Base-by-base conservation (phyloP, 2,888 invertebrate genomes). In the Gisinianus flammeolus region DNA sequence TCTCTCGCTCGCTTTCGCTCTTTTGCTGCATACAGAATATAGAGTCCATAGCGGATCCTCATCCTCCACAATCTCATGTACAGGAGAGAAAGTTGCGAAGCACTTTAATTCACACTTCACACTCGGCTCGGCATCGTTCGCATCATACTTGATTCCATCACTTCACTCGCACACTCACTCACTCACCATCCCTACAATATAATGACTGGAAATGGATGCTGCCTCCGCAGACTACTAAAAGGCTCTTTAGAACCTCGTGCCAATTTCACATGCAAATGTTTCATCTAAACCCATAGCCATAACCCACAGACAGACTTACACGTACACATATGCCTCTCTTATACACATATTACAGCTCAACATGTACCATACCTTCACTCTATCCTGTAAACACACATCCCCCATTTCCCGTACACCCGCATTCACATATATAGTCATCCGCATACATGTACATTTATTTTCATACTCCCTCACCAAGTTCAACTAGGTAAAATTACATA, bases 101-200 rank as follows among this genome's bases (percentile, higher is more conserved):
- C 35, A 72, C 72, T 31, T 24, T n/a, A 62, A 35, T 62, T 62
- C 62, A 62, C 73, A 62, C 73, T 73, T 44, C 62, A 62, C 35
- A 73, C 73, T 73, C 73, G 26, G 62, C 24, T 24, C 62, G 44
- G 44, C 44, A 22, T 24, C 22, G 24, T 24, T 71, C 54, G 24
- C 58, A 58, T 58, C 58, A 72, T 31, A 58, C 72, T 72, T 33
- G 58, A 73, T 73, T 73, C 73, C 35, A 62, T 73, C 73, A 73
- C 73, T 58, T 75, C 75, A 56, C 31, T 75, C 67, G 67, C 75
- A 67, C 75, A 33, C 73, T 75, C 75, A 75, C 67, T 75, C 73
- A 62, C 35, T 73, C 73, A n/a, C n/a, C n/a, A n/a, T n/a, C n/a
- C n/a, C n/a, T n/a, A n/a, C n/a, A 73, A 33, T 64, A 73, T 73